Evolutionary conservation across 2,888 invertebrate species (phyloP).

Genomic region (Stenodema calcarata): DNA sequence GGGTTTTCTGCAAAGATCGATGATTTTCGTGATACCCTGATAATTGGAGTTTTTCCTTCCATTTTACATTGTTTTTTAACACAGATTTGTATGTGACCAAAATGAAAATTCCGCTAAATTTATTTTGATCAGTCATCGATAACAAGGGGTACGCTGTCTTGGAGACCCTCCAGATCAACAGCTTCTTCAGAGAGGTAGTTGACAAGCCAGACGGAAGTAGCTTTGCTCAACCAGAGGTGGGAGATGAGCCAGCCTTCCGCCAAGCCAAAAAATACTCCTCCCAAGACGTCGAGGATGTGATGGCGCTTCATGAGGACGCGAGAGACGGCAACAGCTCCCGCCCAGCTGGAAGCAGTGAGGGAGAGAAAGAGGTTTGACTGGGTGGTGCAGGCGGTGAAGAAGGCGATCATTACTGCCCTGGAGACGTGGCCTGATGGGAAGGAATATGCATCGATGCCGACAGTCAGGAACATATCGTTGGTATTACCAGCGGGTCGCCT

Average conservation of each 20-base stretch:
- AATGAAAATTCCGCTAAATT: not conserved
- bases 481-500: slow-evolving; percentile 74
- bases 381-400: slow-evolving; percentile 73
- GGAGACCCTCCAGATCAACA: slow-evolving; percentile 49
- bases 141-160: slow-evolving; percentile 28
- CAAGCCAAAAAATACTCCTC: slow-evolving; percentile 77
- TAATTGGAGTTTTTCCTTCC: too few relatives aligned
- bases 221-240: slow-evolving; percentile 74
- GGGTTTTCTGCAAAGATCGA: too few relatives aligned
- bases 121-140: not conserved
- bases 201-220: slow-evolving; percentile 68
- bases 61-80: too few relatives aligned
- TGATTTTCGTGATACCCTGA: too few relatives aligned
- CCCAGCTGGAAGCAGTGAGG: slow-evolving; percentile 73
- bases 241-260: slow-evolving; percentile 71
- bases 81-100: not conserved
- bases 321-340: slow-evolving; percentile 75
- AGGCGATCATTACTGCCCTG: slow-evolving; percentile 76
- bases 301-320: slow-evolving; percentile 85
- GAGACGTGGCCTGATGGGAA: slow-evolving; percentile 93
- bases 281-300: slow-evolving; percentile 82
- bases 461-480: slow-evolving; percentile 70
- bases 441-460: slow-evolving; percentile 87
- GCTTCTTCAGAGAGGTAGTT: slow-evolving; percentile 67
- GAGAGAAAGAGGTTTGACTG: slow-evolving; percentile 65